Evolutionary conservation across 2,797 vertebrate species (phyloP), one percentile per base, ranked within the genome.

Genomic region (Arnoldichthys spilopterus): DNA sequence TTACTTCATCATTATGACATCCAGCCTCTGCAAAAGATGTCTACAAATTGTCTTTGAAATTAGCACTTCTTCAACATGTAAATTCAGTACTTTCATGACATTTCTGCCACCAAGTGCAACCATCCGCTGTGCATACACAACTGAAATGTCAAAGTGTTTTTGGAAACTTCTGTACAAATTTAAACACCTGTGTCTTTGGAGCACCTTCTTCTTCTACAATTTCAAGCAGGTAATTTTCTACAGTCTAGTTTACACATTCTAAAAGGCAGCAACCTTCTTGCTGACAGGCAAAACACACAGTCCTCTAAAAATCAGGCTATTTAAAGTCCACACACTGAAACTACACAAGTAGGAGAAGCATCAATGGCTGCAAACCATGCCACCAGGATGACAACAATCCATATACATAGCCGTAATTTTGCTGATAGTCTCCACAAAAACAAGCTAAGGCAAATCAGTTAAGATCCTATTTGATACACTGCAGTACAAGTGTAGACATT

Each of bases 21-120:
- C 49, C 59, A 80, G 47, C 47, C 78, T 76, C 85, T 85, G 49
- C 77, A 67, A 53, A 53, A 67, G 72, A 82, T 68, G 4, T 53
- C 26, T 7, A 37, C 34, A 58, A 18, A 37, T 51, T 59, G 32
- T 66, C 72, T 13, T 62, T 45, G 66, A 45, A 18, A n/a, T 24
- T 15, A 61, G 32, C 34, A 16, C 13, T 26, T 18, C 45, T 62
- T 30, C 18, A n/a, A n/a, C 49, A 1, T 28, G n/a, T 20, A 30
- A 59, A 51, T 5, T 68, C 28, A 66, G 69, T 70, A 71, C 78
- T 63, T 62, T 64, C 66, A 56, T 72, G 58, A 76, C 70, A 20
- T 68, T 54, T 43, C 54, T 62, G 32, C 34, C 34, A 67, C 34
- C 26, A 13, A 28, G 56, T 77, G 43, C 59, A 72, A 59, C 22